Evolutionary conservation across 2,888 invertebrate species (phyloP), one percentile per base, ranked within the genome.

Genomic region (Monoplex corrugatus): DNA sequence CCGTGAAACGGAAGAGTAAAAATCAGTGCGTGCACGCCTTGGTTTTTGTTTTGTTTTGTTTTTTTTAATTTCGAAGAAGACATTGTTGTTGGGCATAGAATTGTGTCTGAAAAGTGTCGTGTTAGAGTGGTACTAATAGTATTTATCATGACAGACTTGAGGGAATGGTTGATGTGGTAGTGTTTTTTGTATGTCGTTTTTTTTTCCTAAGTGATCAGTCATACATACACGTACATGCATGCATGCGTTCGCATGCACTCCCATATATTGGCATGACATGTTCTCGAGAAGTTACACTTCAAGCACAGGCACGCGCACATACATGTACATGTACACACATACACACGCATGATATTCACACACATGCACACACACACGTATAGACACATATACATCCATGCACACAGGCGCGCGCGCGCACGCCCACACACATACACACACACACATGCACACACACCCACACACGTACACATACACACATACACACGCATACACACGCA

Each of bases 1-100:
- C 32, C 85, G 87, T n/a, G 90, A 90, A 35, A 87, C 80, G 10
- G 87, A 87, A n/a, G 84, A 89, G 82, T 80, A 38, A 75, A 6
- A n/a, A n/a, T n/a, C n/a, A n/a, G n/a, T n/a, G n/a, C n/a, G 32
- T 16, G 35, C 16, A 13, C 10, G 72, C 72, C 10, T 8, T 28
- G 13, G 75, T 63, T 23, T 68, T n/a, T n/a, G n/a, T n/a, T 8
- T 32, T 57, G 35, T n/a, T 23, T 80, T 35, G 19, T 10, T 80
- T 50, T 28, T 78, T 32, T 50, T 45, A n/a, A 40, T n/a, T 28
- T 50, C 32, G 19, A 35, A 80, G 3, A 38, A 50, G 10, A 13
- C 38, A 35, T 35, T 16, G 16, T 75, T 10, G 75, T n/a, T n/a
- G n/a, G 2, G 57, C 57, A 57, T 28, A 57, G 10, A 57, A 16